A percentile compares a stretch with the other conserved stretches of the same genome.
Conservation (phyloP, 2,888 invertebrate species). For the Gymnocheta viridis region DNA sequence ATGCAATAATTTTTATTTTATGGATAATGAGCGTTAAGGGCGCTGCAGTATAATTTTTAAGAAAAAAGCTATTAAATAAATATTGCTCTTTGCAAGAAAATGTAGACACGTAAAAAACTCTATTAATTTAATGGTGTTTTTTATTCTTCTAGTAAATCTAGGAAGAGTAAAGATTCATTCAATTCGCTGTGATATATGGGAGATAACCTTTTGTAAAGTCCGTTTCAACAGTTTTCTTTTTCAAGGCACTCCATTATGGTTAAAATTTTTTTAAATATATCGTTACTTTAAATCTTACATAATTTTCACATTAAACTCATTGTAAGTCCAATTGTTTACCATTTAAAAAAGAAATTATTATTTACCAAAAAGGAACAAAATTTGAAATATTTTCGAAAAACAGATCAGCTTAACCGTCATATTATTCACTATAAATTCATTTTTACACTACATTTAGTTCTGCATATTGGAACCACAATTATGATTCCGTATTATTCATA, state of each 20-base stretch:
- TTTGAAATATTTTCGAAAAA: neutral
- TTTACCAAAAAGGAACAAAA: neutral
- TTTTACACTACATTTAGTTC: conserved; percentile 49
- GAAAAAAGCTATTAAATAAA: conserved; percentile 37
- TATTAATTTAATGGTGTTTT: neutral
- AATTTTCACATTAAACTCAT: too few species aligned
- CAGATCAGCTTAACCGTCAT: conserved; percentile 18
- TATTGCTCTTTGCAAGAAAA: neutral
- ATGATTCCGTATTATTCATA: conserved; percentile 17
- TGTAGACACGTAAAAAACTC: neutral
- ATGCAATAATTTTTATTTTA: conserved; percentile 38
- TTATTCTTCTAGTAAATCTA: too few species aligned
- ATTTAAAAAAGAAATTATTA: neutral
- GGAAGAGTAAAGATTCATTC: too few species aligned
- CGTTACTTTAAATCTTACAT: too few species aligned
- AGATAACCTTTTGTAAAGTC: too few species aligned
- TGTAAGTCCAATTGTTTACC: neutral
- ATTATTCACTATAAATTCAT: conserved; percentile 34
- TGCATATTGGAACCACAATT: conserved; percentile 60
- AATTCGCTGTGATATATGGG: too few species aligned
- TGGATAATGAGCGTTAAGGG: conserved; percentile 32
- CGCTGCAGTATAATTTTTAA: conserved; percentile 57
- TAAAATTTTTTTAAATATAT: too few species aligned
- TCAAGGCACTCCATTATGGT: too few species aligned
- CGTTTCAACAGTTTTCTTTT: too few species aligned